Base-by-base conservation (phyloP, 2,888 invertebrate genomes). In the Helicoverpa assulta region DNA sequence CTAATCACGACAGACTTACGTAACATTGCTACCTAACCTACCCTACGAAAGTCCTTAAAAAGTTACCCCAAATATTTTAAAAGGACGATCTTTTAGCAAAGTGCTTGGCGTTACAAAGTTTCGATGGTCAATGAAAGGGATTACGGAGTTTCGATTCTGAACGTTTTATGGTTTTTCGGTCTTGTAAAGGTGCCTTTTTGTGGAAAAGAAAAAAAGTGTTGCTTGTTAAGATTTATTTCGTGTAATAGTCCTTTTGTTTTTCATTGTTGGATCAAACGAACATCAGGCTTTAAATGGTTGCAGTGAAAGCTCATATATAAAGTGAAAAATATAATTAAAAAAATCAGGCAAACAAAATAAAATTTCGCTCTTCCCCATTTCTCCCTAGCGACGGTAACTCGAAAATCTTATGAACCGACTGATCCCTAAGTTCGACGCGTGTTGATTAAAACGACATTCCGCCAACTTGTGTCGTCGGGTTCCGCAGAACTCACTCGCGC, bases 391-490 rank as follows among this genome's bases (percentile, higher is more conserved):
- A 81, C 78, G 56, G 12, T 8, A 52, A 77, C 65, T 70, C 52
- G 33, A 66, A 61, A 62, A 64, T 76, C 50, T 56, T 53, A 59
- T 66, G 68, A 77, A 55, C 58, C 43, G 29, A 55, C 52, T 53
- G 69, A 69, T 56, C 76, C 65, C 65, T 59, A 78, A 88, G 76
- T 85, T 86, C 76, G 73, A 72, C 82, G 78, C 76, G 85, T 88
- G 90, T 89, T 92, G 89, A 91, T 91, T 90, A 92, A 90, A 92
- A 90, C 87, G 91, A 91, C 89, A 91, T 91, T 88, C 43, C 19
- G 50, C 67, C 58, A 83, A 81, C 68, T 87, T 84, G 73, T 78
- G 79, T 82, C 74, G 82, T 87, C 82, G 68, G 79, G 77, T 79
- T 84, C 82, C 83, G 77, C 77, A 72, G 26, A 81, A 68, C 50